These are phyloP conservation scores for Brenthis daphne DNA, from an alignment of 2,888 invertebrate species.

Conservation along the genomic window DNA sequence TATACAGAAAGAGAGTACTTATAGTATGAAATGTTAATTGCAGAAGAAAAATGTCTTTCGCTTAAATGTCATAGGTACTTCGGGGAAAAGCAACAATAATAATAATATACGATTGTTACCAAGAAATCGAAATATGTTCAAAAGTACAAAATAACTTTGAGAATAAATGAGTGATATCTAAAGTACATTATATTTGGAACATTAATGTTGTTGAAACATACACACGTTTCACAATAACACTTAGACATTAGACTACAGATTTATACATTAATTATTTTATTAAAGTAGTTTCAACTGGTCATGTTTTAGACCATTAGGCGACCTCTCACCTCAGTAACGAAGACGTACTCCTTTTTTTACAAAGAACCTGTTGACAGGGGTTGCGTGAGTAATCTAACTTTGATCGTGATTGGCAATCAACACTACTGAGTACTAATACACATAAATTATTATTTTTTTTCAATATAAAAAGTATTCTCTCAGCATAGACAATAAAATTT, in stretches of 20 bases:
- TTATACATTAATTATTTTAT: slow-evolving; percentile 11
- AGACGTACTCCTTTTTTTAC: slow-evolving; percentile 40
- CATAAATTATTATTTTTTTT: slow-evolving; percentile 46
- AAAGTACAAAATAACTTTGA: background rate
- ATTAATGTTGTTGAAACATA: too few species aligned
- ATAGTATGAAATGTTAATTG: slow-evolving; percentile 23
- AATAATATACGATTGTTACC: slow-evolving; percentile 6
- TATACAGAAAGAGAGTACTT: slow-evolving; percentile 12
- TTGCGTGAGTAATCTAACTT: slow-evolving; percentile 41
- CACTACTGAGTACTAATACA: slow-evolving; percentile 70
- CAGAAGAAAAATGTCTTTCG: slow-evolving; percentile 7
- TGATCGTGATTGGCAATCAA: slow-evolving; percentile 59
- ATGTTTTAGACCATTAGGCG: slow-evolving; percentile 44
- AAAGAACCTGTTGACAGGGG: slow-evolving; percentile 57
- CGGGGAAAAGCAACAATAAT: background rate
- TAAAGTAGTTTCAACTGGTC: slow-evolving; percentile 37
- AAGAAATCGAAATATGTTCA: background rate
- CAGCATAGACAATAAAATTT: slow-evolving; percentile 3
- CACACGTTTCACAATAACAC: too few species aligned
- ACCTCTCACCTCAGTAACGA: slow-evolving; percentile 48
- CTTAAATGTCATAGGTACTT: background rate
- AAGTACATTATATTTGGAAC: too few species aligned
- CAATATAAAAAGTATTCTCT: too few species aligned
- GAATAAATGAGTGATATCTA: too few species aligned
- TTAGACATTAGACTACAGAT: too few species aligned